These are phyloP conservation scores for Sus cebifrons DNA, from an alignment of 2,797 vertebrate species.

Conservation along the genomic window DNA sequence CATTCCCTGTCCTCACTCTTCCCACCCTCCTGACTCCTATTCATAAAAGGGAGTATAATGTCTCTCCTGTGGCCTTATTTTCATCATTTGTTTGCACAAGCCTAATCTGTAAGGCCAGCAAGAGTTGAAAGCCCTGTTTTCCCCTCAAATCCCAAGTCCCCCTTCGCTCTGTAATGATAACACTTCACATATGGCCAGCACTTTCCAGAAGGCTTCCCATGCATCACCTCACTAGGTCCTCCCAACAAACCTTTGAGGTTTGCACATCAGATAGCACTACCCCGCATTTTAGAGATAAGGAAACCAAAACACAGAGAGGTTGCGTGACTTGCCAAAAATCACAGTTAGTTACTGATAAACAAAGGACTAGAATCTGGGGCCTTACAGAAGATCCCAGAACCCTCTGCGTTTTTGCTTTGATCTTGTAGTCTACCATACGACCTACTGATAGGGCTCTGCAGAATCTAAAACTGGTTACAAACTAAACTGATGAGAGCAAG, in stretches of 20 bases:
- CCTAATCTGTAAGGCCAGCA: constrained; percentile 68
- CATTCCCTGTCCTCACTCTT: not conserved
- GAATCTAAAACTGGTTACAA: constrained; percentile 65
- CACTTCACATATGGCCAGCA: constrained; percentile 56
- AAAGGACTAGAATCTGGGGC: constrained; percentile 69
- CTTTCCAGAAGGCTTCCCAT: constrained; percentile 70
- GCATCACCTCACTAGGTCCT: constrained; percentile 64
- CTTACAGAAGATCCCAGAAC: constrained; percentile 70
- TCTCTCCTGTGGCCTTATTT: not conserved
- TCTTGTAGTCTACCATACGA: constrained; percentile 70
- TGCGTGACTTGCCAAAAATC: constrained; percentile 83
- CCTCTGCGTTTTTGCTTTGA: constrained; percentile 77
- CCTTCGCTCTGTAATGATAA: constrained; percentile 71
- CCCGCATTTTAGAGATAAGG: constrained; percentile 80
- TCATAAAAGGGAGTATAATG: not conserved
- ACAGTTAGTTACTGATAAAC: constrained; percentile 84
- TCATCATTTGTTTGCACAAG: constrained; percentile 72
- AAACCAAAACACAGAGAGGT: constrained; percentile 80
- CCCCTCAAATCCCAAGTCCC: not conserved
- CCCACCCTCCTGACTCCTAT: not conserved
- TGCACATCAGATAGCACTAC: constrained; percentile 71
- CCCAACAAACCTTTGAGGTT: constrained; percentile 77
- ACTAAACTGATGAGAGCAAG: constrained; percentile 66
- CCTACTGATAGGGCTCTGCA: constrained; percentile 40
- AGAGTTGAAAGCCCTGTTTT: constrained; percentile 71